Evolutionary conservation across 2,888 invertebrate genomes (phyloP), one percentile per base, ranked within the genome.

Genomic region (Diadegma fenestrale): DNA sequence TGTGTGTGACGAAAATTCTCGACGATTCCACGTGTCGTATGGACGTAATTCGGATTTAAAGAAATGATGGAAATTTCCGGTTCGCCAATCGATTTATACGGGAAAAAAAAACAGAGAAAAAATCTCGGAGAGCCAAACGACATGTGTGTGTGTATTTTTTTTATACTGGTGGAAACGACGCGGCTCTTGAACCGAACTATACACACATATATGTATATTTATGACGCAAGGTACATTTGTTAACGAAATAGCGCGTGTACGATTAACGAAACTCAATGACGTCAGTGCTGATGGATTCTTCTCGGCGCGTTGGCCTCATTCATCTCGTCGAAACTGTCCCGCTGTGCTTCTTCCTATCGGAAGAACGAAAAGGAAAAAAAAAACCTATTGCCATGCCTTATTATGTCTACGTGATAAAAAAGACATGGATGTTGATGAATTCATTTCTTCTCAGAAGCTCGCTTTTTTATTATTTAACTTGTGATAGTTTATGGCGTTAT

Each of bases 221-320:
- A 58, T 73, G 43, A 80, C 54, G 71, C 72, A 45, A 72, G 76
- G 45, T 80, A 76, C 19, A 37, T 64, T 76, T 19, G 48, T 73
- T 68, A 19, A 37, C 73, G 80, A 75, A 41, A 54, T 33, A 71
- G 71, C 37, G 43, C 80, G 30, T 76, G 77, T 77, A 26, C 66
- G 66, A 76, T 77, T 80, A 84, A 71, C 78, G 75, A 84, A 82
- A 82, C 37, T 17, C 33, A 63, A 51, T 82, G 84, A 86, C 73
- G 86, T 86, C 81, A 84, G 63, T 54, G 33, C 43, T 72, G 64
- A 41, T 78, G 64, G n/a, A 54, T 54, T 33, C 26, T 45, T 45
- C 51, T 48, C 26, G 63, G 76, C 84, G 54, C 80, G 72, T 80
- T 77, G 84, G 80, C 77, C 76, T 73, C 72, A 73, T 77, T 77